Conservation (phyloP, 2,113 vertebrate species). For the Fulmarus glacialis region DNA sequence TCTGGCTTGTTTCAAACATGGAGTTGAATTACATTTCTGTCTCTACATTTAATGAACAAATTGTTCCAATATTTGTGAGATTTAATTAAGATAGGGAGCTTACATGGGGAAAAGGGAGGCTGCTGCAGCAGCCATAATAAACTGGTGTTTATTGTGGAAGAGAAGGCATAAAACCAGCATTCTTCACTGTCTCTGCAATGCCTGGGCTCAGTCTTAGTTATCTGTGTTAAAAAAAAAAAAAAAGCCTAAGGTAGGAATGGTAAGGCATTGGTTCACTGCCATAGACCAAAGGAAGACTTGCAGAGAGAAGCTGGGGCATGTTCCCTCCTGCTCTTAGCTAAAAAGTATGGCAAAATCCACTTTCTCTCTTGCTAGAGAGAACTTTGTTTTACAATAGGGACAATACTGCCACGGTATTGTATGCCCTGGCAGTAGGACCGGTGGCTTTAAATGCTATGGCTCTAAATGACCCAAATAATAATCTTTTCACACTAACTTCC, state of each 20-base stretch:
- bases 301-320: not conserved
- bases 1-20: not conserved
- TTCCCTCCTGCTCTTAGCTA: not conserved
- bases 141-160: not conserved
- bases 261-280: not conserved
- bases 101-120: not conserved
- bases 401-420: not conserved
- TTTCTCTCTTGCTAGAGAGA: not conserved
- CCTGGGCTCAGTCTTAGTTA: not conserved
- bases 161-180: not conserved
- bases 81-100: constrained; percentile 4
- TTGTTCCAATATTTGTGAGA: not conserved
- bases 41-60: constrained; percentile 34
- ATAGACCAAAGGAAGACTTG: not conserved
- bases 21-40: constrained; percentile 14
- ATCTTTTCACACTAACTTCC: not conserved
- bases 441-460: not conserved
- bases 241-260: not conserved
- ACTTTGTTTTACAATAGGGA: not conserved
- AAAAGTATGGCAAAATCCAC: not conserved
- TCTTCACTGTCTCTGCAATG: not conserved
- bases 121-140: not conserved
- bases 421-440: not conserved
- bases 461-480: not conserved
- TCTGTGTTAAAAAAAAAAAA: not conserved